A percentile compares a stretch with the other conserved stretches of the same genome.
phyloP scores from a whole-genome alignment of 1,140 invertebrate species.

The Matsumurasca onukii region DNA sequence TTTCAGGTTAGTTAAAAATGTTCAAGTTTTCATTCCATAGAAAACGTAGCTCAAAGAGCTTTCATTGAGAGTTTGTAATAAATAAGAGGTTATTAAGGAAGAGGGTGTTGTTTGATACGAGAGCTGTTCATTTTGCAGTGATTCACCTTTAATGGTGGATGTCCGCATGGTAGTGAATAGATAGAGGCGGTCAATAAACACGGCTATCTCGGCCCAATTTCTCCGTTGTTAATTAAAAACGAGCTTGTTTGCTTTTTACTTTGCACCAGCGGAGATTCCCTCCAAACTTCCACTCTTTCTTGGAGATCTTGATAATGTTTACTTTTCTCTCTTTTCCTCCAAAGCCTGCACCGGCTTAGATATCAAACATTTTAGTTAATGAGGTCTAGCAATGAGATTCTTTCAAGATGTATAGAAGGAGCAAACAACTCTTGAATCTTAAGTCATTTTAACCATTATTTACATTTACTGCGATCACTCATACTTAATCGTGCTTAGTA shows the following conservation, averaged over 20 bases:
- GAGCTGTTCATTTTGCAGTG: not conserved
- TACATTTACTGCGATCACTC: no score
- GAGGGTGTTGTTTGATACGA: not conserved
- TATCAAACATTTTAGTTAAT: no score
- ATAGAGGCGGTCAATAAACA: no score
- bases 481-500: no score
- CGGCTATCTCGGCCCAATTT: not conserved
- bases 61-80: no score
- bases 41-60: no score
- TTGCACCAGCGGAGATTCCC: not conserved
- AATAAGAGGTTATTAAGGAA: no score
- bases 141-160: not conserved
- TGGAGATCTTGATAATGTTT: constrained; percentile 13
- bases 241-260: constrained; percentile 21
- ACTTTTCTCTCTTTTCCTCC: not conserved
- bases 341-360: no score
- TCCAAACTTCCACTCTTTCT: not conserved
- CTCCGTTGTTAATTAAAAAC: not conserved
- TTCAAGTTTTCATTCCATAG: not conserved
- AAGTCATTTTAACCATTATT: no score
- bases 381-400: no score
- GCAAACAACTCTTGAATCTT: no score
- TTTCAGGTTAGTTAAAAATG: not conserved
- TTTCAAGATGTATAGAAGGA: no score
- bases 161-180: not conserved